Base-by-base conservation (phyloP, 2,113 vertebrate species). In the Campylomormyrus numenius region DNA sequence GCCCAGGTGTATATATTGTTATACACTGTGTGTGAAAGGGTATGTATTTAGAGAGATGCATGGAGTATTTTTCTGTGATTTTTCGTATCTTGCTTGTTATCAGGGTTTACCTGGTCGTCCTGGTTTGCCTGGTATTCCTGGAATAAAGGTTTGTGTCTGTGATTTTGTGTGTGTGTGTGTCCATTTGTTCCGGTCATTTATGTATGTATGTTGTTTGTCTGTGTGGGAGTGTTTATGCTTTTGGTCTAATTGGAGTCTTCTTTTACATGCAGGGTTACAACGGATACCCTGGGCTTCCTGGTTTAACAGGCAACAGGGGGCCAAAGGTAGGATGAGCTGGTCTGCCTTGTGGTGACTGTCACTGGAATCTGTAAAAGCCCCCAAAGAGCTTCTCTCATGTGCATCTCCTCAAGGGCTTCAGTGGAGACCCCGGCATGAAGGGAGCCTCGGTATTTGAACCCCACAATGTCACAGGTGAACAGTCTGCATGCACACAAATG, bases 81-180 rank as follows among this genome's bases (percentile, higher is more conserved):
- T 42, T 77, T 80, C 17, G 6, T 42, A 19, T 80, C 35, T 42
- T 42, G 42, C 31, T 77, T 35, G 93, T 77, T 74, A 92, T 35
- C 24, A 6, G 90, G 97, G 97, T 84, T 90, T 92, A 52, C 93
- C 94, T 90, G 97, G 97, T 39, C 45, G 11, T 1, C 85, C 89
- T 89, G 97, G 95, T 58, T n/a, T 21, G 19, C 49, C 74, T 39
- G 88, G 88, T 21, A n/a, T 53, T 49, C 48, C 27, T 31, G 88
- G 88, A 89, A 31, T 35, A 24, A 77, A 89, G 74, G 74, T 80
- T 80, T 80, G 74, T 80, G 66, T 74, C 66, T 35, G 66, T 31
- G 66, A 70, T 70, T 74, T n/a, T 31, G 8, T 70, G 21, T n/a
- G 31, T 74, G 27, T 35, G 66, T 35, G 13, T 35, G 31, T 31